Percentiles rank a stretch among this genome's conserved stretches.
Conservation (phyloP, 2,113 vertebrate species). For the Bubo scandiacus region DNA sequence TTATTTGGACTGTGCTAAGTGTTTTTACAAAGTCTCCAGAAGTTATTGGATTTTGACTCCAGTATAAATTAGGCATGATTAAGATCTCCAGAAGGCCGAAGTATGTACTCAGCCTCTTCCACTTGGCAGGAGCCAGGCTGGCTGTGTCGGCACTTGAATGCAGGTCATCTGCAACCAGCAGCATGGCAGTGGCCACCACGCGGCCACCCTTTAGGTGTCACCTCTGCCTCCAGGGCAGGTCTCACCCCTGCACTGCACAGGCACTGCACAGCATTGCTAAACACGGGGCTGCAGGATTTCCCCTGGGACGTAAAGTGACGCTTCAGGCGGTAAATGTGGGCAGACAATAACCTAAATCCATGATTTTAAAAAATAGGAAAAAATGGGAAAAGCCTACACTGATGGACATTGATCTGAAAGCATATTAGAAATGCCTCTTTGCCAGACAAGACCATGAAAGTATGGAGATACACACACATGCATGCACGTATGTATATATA, state of each 20-base stretch:
- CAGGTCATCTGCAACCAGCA: rapidly evolving
- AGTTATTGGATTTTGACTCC: not conserved
- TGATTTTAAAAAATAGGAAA: rapidly evolving
- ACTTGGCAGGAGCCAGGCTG: not conserved
- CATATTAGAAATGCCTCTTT: not conserved
- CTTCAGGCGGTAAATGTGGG: not conserved
- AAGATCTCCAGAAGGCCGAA: not conserved
- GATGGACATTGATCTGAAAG: not conserved
- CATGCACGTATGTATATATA: not conserved
- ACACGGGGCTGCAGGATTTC: not conserved
- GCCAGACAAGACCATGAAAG: not conserved
- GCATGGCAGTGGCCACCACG: rapidly evolving
- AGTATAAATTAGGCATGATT: not conserved
- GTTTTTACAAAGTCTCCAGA: not conserved
- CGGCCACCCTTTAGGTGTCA: rapidly evolving
- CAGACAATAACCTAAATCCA: not conserved
- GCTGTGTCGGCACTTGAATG: rapidly evolving
- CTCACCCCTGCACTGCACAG: rapidly evolving
- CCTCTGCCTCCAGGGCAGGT: not conserved
- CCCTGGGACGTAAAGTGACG: not conserved
- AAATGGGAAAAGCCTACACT: not conserved
- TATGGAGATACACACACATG: not conserved
- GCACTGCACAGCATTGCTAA: not conserved
- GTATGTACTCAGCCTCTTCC: not conserved
- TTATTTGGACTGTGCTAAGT: not conserved